Percentiles rank a stretch among this genome's conserved stretches.
These are phyloP conservation scores for Heliopora coerulea DNA, from an alignment of 92 coral and sea anemone genomes.

Conservation along the genomic window DNA sequence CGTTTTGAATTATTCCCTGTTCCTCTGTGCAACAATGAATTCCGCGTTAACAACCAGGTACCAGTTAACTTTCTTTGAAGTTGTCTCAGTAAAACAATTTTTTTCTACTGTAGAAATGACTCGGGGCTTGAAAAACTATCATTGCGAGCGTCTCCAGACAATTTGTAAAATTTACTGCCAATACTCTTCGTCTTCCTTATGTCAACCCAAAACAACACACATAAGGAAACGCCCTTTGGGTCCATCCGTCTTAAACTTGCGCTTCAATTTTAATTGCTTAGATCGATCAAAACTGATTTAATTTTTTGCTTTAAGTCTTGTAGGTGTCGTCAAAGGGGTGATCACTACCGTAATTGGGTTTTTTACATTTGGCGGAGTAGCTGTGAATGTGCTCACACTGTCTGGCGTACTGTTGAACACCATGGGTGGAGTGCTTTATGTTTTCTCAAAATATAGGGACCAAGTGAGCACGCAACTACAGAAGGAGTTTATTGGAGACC, in stretches of 20 bases:
- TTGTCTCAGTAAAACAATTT: too few species aligned
- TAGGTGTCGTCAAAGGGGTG: slow-evolving; percentile 90
- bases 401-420: slow-evolving; percentile 77
- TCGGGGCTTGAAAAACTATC: too few species aligned
- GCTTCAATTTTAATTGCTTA: too few species aligned
- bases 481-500: slow-evolving; percentile 53
- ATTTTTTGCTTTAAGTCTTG: slow-evolving; percentile 64
- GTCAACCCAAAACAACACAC: not conserved
- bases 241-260: too few species aligned
- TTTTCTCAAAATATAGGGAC: slow-evolving; percentile 78
- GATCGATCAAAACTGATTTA: not conserved
- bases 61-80: not conserved
- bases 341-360: slow-evolving; percentile 86
- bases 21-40: slow-evolving; percentile 90
- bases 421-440: slow-evolving; percentile 68
- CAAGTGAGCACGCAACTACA: slow-evolving; percentile 60
- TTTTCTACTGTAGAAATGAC: too few species aligned
- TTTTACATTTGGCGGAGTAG: slow-evolving; percentile 94
- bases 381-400: slow-evolving; percentile 57
- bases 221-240: not conserved
- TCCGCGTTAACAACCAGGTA: slow-evolving; percentile 97
- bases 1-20: slow-evolving; percentile 80
- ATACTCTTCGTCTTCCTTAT: not conserved
- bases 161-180: not conserved
- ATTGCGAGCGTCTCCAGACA: not conserved